A percentile compares a stretch with the other conserved stretches of the same genome.
These are phyloP conservation scores for Ceramica pisi DNA, from an alignment of 2,888 invertebrate genomes.

Conservation along the genomic window DNA sequence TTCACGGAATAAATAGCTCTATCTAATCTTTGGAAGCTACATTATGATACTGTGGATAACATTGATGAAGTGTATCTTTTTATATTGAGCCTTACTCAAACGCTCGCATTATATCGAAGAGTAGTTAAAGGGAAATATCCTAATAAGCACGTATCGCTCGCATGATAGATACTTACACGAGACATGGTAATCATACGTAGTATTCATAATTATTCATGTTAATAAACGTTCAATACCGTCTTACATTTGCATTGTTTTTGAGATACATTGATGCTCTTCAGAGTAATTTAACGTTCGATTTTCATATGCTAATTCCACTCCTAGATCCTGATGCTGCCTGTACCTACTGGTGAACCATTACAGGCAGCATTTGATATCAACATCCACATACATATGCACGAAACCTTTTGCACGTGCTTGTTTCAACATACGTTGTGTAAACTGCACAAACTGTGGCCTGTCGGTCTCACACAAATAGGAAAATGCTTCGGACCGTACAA, in stretches of 20 bases:
- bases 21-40: conserved; percentile 13
- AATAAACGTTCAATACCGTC: neutral
- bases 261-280: neutral
- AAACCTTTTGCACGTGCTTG: neutral
- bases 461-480: conserved; percentile 45
- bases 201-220: conserved; percentile 25
- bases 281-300: neutral
- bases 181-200: conserved; percentile 10
- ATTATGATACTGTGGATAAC: neutral
- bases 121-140: conserved; percentile 16
- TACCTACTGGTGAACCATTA: too few species aligned
- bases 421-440: conserved; percentile 26
- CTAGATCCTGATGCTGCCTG: too few species aligned
- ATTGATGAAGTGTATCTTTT: conserved; percentile 3
- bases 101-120: neutral
- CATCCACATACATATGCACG: neutral
- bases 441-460: conserved; percentile 7
- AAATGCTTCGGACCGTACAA: conserved; percentile 48
- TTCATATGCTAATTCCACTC: neutral
- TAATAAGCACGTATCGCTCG: conserved; percentile 26
- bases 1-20: conserved; percentile 21
- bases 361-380: neutral
- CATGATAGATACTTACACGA: conserved; percentile 24
- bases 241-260: neutral
- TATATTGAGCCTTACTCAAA: neutral